phyloP scores from a whole-genome alignment of 2,797 vertebrate species.

The Typhlichthys eigenmanni region DNA sequence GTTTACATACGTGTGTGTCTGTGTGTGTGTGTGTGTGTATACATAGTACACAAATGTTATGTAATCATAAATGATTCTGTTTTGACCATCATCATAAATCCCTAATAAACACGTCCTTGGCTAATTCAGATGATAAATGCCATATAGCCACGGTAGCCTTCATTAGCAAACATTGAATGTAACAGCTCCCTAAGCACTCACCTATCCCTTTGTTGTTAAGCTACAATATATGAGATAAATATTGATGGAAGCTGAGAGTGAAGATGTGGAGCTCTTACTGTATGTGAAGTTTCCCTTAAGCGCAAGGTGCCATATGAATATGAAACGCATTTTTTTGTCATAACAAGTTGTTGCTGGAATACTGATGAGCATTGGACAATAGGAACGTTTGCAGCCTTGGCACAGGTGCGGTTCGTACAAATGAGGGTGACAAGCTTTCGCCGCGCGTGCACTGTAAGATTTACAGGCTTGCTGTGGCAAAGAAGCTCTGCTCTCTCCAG shows the following conservation, averaged over 20 bases:
- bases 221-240: no score
- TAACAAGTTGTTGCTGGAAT: neutral
- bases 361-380: neutral
- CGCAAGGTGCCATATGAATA: neutral
- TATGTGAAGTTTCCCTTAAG: no score
- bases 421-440: slow-evolving; percentile 53
- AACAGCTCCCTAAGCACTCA: no score
- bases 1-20: no score
- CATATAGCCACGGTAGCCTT: neutral
- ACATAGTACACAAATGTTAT: neutral
- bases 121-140: slow-evolving; percentile 16
- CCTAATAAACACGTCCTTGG: slow-evolving; percentile 15
- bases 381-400: slow-evolving; percentile 16
- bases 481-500: slow-evolving; percentile 62
- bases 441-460: slow-evolving; percentile 51
- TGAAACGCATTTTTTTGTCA: no score
- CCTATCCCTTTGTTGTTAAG: no score
- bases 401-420: slow-evolving; percentile 39
- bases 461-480: slow-evolving; percentile 62
- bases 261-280: no score
- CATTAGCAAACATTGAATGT: no score
- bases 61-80: slow-evolving; percentile 18
- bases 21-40: neutral
- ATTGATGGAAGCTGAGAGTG: no score
- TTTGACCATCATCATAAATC: slow-evolving; percentile 12